Base-by-base conservation (phyloP, 2,113 vertebrate species). In the Notothenia coriiceps region DNA sequence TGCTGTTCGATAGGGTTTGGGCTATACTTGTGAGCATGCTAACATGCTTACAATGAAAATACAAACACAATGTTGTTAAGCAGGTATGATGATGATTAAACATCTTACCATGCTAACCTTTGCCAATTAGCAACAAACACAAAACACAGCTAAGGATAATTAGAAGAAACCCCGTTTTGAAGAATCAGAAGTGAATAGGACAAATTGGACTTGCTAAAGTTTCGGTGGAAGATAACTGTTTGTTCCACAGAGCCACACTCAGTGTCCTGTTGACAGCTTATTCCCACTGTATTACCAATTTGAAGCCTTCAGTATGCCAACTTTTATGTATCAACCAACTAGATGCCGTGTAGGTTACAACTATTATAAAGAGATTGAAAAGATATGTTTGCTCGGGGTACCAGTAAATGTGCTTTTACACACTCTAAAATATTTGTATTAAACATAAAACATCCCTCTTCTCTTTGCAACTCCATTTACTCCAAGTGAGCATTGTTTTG, bases 401-500 rank as follows among this genome's bases (percentile, higher is more conserved):
- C 5, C 40, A 57, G 35, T n/a, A 33, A 52, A 13, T 47, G 13
- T 43, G 43, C 22, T 69, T 22, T 33, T 55, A 62, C 35, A 20
- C 20, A 63, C 67, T 44, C 52, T 12, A 43, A 55, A 60, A n/a
- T 18, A 12, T 54, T 29, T 54, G 50, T 9, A 52, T 70, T 44
- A 14, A 72, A 77, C 60, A 59, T 43, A 63, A 80, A 74, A 64
- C 60, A 55, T 62, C 61, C 59, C 50, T 68, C 47, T 55, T 75
- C 18, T 57, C 71, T 51, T 75, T 60, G 33, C 66, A 68, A 55
- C 74, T 22, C 40, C 69, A 81, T 86, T 75, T 78, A 80, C 61
- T 82, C 78, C 17, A 43, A 81, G 66, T 61, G 77, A 74, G 63
- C 64, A 44, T 43, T 55, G 67, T 6, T 40, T 40, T 40, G 35